Evolutionary conservation across 2,888 invertebrate species (phyloP).

Genomic region (Erpobdella octoculata): DNA sequence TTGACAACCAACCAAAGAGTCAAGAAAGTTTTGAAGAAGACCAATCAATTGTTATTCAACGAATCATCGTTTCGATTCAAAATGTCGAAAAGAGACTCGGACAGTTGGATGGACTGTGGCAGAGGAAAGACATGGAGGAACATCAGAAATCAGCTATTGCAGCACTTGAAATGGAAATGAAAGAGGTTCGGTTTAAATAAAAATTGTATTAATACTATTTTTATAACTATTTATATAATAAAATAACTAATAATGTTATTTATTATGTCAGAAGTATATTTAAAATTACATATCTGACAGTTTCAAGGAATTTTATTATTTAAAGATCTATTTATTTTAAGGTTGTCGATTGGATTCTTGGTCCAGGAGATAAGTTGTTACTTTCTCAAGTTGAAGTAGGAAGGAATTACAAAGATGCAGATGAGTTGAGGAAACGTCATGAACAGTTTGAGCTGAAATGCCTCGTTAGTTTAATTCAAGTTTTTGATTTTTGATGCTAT

Average conservation of each 20-base stretch:
- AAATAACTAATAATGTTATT: not conserved
- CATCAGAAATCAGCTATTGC: constrained; percentile 37
- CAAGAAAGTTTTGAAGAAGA: constrained; percentile 36
- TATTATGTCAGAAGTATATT: not conserved
- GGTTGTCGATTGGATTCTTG: constrained; percentile 71
- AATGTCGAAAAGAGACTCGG: constrained; percentile 46
- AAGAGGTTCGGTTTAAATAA: not conserved
- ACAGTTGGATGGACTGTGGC: constrained; percentile 42
- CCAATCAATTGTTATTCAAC: constrained; percentile 35
- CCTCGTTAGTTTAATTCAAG: constrained; percentile 56
- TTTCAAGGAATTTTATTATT: not conserved
- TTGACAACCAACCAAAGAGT: not conserved
- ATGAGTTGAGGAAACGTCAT: constrained; percentile 66
- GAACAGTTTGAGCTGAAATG: constrained; percentile 69
- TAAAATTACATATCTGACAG: not conserved
- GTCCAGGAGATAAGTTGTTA: constrained; percentile 67
- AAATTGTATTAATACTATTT: too few relatives aligned
- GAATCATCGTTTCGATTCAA: constrained; percentile 43
- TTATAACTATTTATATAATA: too few relatives aligned
- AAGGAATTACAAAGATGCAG: constrained; percentile 61
- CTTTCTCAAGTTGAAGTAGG: constrained; percentile 67
- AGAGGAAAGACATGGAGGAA: constrained; percentile 39
- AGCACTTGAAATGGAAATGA: constrained; percentile 24
- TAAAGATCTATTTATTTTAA: constrained; percentile 53
- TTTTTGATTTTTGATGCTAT: not conserved